phyloP scores from a whole-genome alignment of 1,140 invertebrate species.

The Tyrophagus putrescentiae region DNA sequence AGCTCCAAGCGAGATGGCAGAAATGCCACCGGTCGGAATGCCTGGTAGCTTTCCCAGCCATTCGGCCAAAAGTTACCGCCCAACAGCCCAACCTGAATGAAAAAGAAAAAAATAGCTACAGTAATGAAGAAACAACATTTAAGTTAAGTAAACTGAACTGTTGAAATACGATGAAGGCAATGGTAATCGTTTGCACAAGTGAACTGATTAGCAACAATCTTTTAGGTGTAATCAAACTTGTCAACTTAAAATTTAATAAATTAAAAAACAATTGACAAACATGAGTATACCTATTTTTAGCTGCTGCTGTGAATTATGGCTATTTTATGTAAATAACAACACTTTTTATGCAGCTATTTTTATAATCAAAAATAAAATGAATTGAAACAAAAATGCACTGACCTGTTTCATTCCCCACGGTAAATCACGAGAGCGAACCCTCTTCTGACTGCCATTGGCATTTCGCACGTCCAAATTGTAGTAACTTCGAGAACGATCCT shows the following conservation, averaged over 20 bases:
- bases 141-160: too few species aligned
- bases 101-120: neutral
- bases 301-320: too few species aligned
- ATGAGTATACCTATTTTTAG: too few species aligned
- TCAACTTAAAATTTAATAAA: neutral
- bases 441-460: slow-evolving; percentile 6
- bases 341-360: too few species aligned
- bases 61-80: slow-evolving; percentile 19
- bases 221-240: neutral
- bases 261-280: too few species aligned
- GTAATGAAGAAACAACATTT: neutral
- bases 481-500: neutral
- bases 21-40: slow-evolving; percentile 16
- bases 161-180: too few species aligned
- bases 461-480: slow-evolving; percentile 18
- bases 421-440: slow-evolving; percentile 7
- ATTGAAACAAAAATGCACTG: too few species aligned
- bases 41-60: slow-evolving; percentile 17
- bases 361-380: too few species aligned
- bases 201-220: neutral
- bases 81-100: slow-evolving; percentile 13
- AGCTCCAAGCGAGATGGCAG: slow-evolving; percentile 12
- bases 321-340: too few species aligned
- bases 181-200: neutral
- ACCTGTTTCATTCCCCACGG: slow-evolving; percentile 21